Conservation (phyloP, 2,888 invertebrate species). For the Drosophila macrospina region DNA sequence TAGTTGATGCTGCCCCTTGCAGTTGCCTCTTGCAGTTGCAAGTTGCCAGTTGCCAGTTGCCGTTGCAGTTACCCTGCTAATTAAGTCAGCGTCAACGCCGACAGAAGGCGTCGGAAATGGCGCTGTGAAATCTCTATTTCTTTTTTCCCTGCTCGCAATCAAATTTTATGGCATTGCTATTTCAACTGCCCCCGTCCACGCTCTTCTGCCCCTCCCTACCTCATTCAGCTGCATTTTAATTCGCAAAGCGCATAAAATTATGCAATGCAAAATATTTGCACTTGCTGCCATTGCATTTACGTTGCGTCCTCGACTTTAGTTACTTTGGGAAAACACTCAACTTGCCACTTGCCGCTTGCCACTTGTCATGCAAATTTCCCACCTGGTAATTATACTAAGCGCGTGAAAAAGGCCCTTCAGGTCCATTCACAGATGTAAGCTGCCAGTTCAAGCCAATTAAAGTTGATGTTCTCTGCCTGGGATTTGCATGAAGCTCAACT, state of each 20-base stretch:
- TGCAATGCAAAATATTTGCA: slow-evolving; percentile 71
- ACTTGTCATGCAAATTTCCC: slow-evolving; percentile 36
- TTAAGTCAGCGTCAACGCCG: slow-evolving; percentile 68
- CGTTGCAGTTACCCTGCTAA: slow-evolving; percentile 50
- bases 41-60: neutral
- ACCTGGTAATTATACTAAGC: slow-evolving; percentile 60
- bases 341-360: slow-evolving; percentile 23
- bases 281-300: slow-evolving; percentile 60
- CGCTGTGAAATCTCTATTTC: slow-evolving; percentile 60
- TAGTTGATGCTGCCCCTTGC: slow-evolving; percentile 44
- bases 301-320: slow-evolving; percentile 46
- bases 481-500: slow-evolving; percentile 30
- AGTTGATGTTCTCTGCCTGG: slow-evolving; percentile 33
- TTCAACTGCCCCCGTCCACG: neutral
- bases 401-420: slow-evolving; percentile 35
- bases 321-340: slow-evolving; percentile 46
- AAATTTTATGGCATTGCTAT: slow-evolving; percentile 65
- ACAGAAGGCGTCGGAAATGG: slow-evolving; percentile 65
- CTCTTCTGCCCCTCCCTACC: neutral
- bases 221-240: slow-evolving; percentile 52
- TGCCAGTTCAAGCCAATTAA: slow-evolving; percentile 36
- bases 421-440: slow-evolving; percentile 33
- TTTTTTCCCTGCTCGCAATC: slow-evolving; percentile 52
- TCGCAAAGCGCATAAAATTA: slow-evolving; percentile 59
- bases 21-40: slow-evolving; percentile 3